Base-by-base conservation (phyloP, 2,113 vertebrate genomes). In the Sinocyclocheilus rhinocerous region DNA sequence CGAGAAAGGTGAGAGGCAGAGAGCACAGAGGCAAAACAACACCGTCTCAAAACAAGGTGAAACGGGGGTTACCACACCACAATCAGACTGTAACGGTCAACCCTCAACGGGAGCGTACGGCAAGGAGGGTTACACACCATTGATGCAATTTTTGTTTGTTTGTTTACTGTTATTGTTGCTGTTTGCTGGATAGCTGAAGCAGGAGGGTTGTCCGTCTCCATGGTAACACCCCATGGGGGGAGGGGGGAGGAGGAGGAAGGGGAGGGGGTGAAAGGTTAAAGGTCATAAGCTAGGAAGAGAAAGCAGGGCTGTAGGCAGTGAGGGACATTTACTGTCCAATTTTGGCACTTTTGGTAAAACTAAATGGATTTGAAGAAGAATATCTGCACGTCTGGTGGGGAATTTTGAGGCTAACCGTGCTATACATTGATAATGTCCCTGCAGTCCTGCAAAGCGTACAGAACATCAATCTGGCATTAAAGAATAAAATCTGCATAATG, bases 141-240 rank as follows among this genome's bases (percentile, higher is more conserved):
- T 39, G 29, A 79, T 4, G 45, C 24, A 4, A 15, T 29, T 15
- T 52, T 70, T 33, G 5, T 20, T 50, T 72, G 18, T 42, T 39
- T 72, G 18, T 72, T 72, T 72, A 39, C 67, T 36, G 67, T 82
- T 67, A 11, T 45, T 48, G 36, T 24, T 18, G 55, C 42, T 42
- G 78, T 73, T 83, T 29, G 79, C 86, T 76, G 69, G 80, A 83
- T 72, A 63, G 79, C 48, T 63, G 87, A 87, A 82, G 87, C 87
- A 85, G 91, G 90, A 96, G 96, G 96, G 96, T 97, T 97, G 96
- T 96, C 96, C 96, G 95, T 97, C 96, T 97, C 97, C 96, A 97
- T 97, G 96, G 96, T 92, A 93, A 94, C 93, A 93, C 92, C 92
- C 96, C 95, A 96, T 97, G 96, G 96, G 93, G 87, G 91, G 91